phyloP scores from a whole-genome alignment of 1,140 invertebrate genomes.

The Diorhabda carinulata region DNA sequence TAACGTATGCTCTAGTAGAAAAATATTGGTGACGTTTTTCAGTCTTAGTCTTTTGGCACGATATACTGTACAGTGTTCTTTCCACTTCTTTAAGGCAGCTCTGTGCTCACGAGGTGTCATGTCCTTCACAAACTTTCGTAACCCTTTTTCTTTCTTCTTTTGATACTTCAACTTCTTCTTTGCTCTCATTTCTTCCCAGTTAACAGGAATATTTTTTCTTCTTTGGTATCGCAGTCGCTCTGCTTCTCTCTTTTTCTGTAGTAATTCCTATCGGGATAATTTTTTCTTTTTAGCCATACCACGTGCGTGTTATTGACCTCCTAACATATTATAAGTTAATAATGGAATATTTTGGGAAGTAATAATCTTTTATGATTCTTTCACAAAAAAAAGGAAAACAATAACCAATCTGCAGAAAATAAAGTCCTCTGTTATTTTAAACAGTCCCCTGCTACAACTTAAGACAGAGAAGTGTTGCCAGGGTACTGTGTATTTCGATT shows the following conservation, averaged over 20 bases:
- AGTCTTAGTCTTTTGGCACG: conserved; percentile 12
- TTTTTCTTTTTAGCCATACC: no score
- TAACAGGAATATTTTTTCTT: conserved; percentile 36
- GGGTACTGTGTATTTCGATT: no score
- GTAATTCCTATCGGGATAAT: conserved; percentile 18
- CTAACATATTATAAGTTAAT: no score
- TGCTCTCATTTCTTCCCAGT: conserved; percentile 35
- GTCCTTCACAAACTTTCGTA: conserved; percentile 31
- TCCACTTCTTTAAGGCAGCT: conserved; percentile 25
- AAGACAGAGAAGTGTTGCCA: no score
- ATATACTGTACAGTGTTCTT: conserved; percentile 25
- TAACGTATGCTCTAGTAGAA: neutral
- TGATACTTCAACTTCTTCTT: conserved; percentile 33
- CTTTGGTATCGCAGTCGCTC: conserved; percentile 30
- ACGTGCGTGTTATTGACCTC: no score
- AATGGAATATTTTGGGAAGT: no score
- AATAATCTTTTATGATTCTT: no score
- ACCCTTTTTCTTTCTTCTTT: conserved; percentile 30
- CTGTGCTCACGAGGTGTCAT: conserved; percentile 27
- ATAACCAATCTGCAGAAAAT: no score
- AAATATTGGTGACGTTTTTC: conserved; percentile 1
- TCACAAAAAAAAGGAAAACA: no score
- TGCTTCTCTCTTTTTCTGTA: conserved; percentile 31
- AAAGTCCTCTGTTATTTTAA: no score
- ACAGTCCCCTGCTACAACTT: no score